phyloP scores from a whole-genome alignment of 1,140 invertebrate species.

The Pentalonia nigronervosa region DNA sequence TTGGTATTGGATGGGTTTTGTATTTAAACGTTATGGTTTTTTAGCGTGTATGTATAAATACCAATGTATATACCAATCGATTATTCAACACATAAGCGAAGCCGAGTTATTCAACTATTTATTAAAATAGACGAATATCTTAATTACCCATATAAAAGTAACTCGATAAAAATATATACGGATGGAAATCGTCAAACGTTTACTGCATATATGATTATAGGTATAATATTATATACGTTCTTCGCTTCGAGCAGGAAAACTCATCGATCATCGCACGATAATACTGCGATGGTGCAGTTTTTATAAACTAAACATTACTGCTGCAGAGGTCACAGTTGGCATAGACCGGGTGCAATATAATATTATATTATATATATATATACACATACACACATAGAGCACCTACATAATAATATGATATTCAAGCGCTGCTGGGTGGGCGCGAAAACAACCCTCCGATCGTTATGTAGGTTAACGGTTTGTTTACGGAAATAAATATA shows the following conservation, averaged over 20 bases:
- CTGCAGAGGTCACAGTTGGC: background rate
- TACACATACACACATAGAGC: too few species aligned
- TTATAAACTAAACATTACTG: background rate
- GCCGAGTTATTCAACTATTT: too few species aligned
- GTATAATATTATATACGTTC: background rate
- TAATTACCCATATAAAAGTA: background rate
- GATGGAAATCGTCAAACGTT: background rate
- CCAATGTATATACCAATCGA: too few species aligned
- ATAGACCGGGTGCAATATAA: background rate
- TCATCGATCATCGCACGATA: background rate
- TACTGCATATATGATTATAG: background rate
- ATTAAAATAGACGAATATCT: background rate
- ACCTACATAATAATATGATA: background rate
- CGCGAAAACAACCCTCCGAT: background rate
- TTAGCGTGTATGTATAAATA: too few species aligned
- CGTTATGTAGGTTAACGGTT: constrained; percentile 32
- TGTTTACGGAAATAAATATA: constrained; percentile 33
- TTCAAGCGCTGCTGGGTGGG: background rate
- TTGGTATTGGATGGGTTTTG: too few species aligned
- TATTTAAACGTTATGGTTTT: too few species aligned
- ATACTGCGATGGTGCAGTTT: background rate
- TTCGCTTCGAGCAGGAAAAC: background rate
- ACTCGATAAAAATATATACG: background rate
- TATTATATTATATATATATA: background rate
- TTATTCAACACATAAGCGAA: too few species aligned